Conservation (phyloP, 2,113 vertebrate species). For the Columbina picui region DNA sequence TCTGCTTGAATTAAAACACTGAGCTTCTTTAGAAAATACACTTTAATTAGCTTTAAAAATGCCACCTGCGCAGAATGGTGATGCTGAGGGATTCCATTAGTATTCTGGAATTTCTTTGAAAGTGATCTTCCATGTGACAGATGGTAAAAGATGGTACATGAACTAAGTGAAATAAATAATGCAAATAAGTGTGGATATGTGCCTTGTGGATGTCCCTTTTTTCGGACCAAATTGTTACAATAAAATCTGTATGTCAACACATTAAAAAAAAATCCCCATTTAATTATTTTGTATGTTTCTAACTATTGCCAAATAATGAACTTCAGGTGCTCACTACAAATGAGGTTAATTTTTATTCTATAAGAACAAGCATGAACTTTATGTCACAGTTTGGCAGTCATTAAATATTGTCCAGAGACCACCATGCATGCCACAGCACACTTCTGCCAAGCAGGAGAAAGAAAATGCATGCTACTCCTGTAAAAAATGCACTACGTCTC, state of each 20-base stretch:
- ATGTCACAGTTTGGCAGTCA: background rate
- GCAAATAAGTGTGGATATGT: background rate
- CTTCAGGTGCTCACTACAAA: background rate
- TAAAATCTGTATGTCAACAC: background rate
- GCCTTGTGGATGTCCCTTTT: background rate
- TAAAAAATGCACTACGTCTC: background rate
- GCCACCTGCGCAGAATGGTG: slow-evolving; percentile 50
- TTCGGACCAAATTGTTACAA: background rate
- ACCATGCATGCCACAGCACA: background rate
- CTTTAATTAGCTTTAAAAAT: slow-evolving; percentile 61
- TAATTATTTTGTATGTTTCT: background rate
- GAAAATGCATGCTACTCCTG: background rate
- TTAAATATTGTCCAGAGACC: background rate
- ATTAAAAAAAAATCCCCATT: background rate
- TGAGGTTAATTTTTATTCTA: background rate
- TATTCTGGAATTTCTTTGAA: slow-evolving; percentile 56
- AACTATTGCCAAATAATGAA: background rate
- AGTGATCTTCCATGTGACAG: slow-evolving; percentile 37
- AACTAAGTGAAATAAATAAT: slow-evolving; percentile 43
- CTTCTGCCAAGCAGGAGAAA: background rate
- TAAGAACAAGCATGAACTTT: background rate
- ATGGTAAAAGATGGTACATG: slow-evolving; percentile 10
- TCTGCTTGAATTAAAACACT: background rate
- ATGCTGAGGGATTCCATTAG: slow-evolving; percentile 48
- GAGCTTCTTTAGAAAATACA: slow-evolving; percentile 25